phyloP scores from a whole-genome alignment of 2,888 invertebrate species.

The Chesias legatella region DNA sequence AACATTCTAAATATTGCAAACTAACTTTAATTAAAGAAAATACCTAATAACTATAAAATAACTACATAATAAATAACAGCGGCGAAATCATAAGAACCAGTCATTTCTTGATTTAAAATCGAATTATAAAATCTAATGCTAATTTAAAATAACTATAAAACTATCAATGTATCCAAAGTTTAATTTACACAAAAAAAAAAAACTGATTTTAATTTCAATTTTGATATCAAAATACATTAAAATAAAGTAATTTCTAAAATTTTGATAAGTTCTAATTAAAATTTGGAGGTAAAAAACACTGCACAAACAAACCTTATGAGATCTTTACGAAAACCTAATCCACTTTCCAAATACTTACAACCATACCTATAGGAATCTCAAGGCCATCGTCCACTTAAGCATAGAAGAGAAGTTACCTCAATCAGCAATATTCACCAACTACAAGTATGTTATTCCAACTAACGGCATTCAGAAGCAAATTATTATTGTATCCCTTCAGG shows the following conservation, averaged over 20 bases:
- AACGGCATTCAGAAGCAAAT: no score
- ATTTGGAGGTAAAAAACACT: slow-evolving; percentile 79
- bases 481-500: no score
- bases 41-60: slow-evolving; percentile 36
- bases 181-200: slow-evolving; percentile 37
- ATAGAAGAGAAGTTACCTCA: no score
- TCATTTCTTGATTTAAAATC: slow-evolving; percentile 44
- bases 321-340: slow-evolving; percentile 80
- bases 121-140: slow-evolving; percentile 31
- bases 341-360: slow-evolving; percentile 68
- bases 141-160: slow-evolving; percentile 31
- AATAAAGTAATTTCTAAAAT: slow-evolving; percentile 43
- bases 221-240: slow-evolving; percentile 52
- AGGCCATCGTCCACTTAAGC: no score
- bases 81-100: slow-evolving; percentile 56
- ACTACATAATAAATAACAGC: slow-evolving; percentile 77
- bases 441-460: no score
- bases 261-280: slow-evolving; percentile 61
- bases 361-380: slow-evolving; percentile 57
- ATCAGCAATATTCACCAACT: no score
- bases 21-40: slow-evolving; percentile 33
- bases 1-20: slow-evolving; percentile 39
- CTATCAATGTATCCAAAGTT: slow-evolving; percentile 44
- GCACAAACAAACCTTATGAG: slow-evolving; percentile 80
- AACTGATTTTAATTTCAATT: slow-evolving; percentile 38